Base-by-base conservation (phyloP, 1,140 invertebrate species). In the Acromyrmex charruanus region DNA sequence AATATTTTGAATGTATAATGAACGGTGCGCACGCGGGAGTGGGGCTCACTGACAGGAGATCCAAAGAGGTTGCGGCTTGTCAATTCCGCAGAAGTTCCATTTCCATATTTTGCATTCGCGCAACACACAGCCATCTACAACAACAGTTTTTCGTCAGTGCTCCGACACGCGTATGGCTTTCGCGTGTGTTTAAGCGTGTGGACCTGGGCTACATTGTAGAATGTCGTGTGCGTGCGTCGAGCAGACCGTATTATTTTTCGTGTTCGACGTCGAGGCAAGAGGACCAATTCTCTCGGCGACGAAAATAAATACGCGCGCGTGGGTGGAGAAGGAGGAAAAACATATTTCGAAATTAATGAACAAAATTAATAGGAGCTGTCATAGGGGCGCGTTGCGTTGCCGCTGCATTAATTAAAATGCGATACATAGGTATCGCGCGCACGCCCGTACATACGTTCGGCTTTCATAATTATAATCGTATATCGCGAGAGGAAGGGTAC, bases 1-100 rank as follows among this genome's bases (percentile, higher is more conserved):
- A 92, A 93, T 93, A 93, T 93, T 93, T 92, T 93, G 91, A 92
- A 93, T 93, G 92, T 86, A 92, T 93, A 93, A 93, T 91, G 91
- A 90, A 92, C 88, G 88, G 39, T 49, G 87, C 9, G 9, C 74
- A 77, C 66, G 86, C 72, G 72, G 66, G 63, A 65, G 51, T 35
- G 69, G 68, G 39, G 18, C 28, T n/a, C 63, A 85, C 61, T 18
- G 58, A 44, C 59, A 25, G 87, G 65, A 85, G 84, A 53, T 44
- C 80, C 72, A 90, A 81, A 44, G 14, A 51, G 75, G 84, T 81
- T 74, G 66, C 53, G 39, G 55, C 58, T 72, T 49, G 68, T 63
- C 66, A 65, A 51, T 81, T 28, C 28, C 55, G 31, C 74, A 49
- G 18, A 35, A 69, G 39, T 68, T 51, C 21, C 61, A 81, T 88